Percentiles rank a stretch among this genome's conserved stretches.
Evolutionary conservation across 2,797 vertebrate species (phyloP).

Genomic region (Acomys russatus): DNA sequence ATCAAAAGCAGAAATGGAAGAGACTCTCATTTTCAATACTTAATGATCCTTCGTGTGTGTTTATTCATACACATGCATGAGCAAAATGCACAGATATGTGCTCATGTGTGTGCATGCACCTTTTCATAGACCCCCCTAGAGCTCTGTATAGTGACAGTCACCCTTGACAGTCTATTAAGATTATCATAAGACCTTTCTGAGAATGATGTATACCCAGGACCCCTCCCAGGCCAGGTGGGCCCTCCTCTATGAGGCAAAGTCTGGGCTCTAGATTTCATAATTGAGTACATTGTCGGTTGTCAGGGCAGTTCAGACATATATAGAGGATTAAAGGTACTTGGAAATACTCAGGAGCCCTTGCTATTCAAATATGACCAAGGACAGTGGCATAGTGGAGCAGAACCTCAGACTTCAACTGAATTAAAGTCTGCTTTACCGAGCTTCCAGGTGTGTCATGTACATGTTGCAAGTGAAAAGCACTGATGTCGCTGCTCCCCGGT

Average conservation of each 20-base stretch:
- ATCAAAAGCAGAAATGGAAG: neutral
- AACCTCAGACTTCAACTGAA: neutral
- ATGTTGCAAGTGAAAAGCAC: neutral
- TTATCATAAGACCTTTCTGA: neutral
- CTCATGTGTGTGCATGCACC: neutral
- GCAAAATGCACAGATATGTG: neutral
- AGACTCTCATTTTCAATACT: constrained; percentile 20
- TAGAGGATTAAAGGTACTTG: neutral
- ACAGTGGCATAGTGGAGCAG: neutral
- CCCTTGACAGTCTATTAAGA: neutral
- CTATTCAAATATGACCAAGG: neutral
- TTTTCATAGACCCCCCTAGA: constrained; percentile 12
- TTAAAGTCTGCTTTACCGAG: neutral
- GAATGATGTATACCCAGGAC: neutral
- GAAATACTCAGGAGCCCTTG: neutral
- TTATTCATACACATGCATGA: neutral
- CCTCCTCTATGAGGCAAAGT: neutral
- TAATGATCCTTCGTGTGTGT: neutral
- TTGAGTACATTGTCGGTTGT: neutral
- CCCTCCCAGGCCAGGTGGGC: neutral
- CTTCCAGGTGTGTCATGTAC: neutral
- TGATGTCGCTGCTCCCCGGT: neutral
- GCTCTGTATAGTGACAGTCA: neutral
- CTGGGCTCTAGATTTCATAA: neutral
- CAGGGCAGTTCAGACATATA: neutral